Evolutionary conservation across 2,797 vertebrate genomes (phyloP).

Genomic region (Okamejei kenojei): DNA sequence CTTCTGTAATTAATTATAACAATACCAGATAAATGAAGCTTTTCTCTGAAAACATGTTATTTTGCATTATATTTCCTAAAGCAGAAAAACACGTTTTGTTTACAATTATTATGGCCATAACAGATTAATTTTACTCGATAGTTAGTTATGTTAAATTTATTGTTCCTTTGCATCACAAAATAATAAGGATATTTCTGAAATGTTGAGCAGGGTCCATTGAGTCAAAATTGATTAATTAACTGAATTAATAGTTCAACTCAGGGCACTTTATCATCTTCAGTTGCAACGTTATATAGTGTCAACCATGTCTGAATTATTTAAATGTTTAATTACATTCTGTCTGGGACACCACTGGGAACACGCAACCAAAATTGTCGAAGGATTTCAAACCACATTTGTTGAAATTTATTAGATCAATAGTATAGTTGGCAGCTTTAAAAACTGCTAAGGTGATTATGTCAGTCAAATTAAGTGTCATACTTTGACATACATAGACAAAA

Average conservation of each 20-base stretch:
- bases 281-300: constrained; percentile 14
- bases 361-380: not conserved
- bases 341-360: not conserved
- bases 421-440: not conserved
- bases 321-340: constrained; percentile 24
- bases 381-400: constrained; percentile 28
- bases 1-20: not conserved
- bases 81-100: not conserved
- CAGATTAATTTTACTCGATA: not conserved
- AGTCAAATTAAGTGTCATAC: not conserved
- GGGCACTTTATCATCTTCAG: constrained; percentile 11
- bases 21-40: not conserved
- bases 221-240: constrained; percentile 35
- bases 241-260: constrained; percentile 12
- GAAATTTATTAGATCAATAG: constrained; percentile 30
- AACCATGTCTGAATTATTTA: constrained; percentile 23
- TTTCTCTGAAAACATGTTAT: not conserved
- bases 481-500: not conserved
- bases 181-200: not conserved
- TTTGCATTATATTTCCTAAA: not conserved
- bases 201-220: not conserved
- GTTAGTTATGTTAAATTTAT: not conserved
- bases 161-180: not conserved
- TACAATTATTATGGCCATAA: not conserved
- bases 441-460: not conserved